Evolutionary conservation across 2,797 vertebrate species (phyloP).

Genomic region (Artibeus lituratus): DNA sequence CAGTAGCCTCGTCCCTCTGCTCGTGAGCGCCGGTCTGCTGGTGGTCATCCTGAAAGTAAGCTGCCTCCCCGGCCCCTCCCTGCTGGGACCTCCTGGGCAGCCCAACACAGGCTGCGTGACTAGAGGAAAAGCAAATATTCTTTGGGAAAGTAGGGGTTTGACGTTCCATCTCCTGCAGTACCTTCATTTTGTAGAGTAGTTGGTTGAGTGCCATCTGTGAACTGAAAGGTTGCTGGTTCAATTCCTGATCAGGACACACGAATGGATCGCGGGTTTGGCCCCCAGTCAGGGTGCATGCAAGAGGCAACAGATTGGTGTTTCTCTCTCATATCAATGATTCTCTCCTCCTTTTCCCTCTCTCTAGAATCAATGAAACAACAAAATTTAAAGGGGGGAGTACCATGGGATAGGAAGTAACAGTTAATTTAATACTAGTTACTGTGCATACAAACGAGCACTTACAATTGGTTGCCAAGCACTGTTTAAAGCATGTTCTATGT

Average conservation of each 20-base stretch:
- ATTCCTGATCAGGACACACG: no score
- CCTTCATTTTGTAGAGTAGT: neutral
- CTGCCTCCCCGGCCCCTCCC: fast-evolving
- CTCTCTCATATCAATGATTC: no score
- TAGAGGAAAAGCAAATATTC: neutral
- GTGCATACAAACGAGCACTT: neutral
- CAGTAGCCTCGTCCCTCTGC: conserved; percentile 94
- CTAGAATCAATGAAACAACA: no score
- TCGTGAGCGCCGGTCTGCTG: conserved; percentile 93
- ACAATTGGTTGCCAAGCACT: neutral
- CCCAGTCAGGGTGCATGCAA: no score
- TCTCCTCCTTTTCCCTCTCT: no score
- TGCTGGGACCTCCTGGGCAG: neutral
- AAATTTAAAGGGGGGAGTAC: neutral
- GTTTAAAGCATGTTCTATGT: neutral
- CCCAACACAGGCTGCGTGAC: fast-evolving
- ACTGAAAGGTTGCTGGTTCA: no score
- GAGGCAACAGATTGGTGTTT: no score
- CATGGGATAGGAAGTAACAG: neutral
- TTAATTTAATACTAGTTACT: neutral
- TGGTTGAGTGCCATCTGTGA: no score
- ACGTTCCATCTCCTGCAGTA: neutral
- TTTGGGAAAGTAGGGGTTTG: neutral
- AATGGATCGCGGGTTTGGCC: no score
- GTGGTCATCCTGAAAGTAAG: conserved; percentile 94